Conservation (phyloP, 2,888 invertebrate genomes). For the Drosophila phalerata region DNA sequence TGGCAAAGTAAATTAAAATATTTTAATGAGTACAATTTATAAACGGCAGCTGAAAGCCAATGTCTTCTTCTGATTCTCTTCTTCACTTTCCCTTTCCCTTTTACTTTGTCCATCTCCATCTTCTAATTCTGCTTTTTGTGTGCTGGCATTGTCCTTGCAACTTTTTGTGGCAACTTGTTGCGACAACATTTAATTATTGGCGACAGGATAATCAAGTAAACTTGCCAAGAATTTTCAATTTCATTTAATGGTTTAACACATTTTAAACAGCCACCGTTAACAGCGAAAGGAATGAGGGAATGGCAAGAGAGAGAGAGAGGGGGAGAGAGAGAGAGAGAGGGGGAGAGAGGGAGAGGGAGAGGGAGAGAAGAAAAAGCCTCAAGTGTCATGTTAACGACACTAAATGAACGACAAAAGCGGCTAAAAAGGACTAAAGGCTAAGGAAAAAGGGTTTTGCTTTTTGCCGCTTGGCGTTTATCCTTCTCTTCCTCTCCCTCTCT, state of each 20-base stretch:
- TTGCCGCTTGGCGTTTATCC: conserved; percentile 5
- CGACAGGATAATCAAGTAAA: conserved; percentile 81
- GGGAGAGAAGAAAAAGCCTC: conserved; percentile 60
- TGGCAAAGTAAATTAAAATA: conserved; percentile 80
- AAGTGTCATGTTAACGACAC: conserved; percentile 77
- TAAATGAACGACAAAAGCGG: conserved; percentile 48
- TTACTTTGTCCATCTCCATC: neutral
- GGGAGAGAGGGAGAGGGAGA: neutral
- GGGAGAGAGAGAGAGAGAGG: neutral
- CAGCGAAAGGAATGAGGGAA: neutral
- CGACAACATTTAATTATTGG: conserved; percentile 79
- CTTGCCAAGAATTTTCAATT: conserved; percentile 80
- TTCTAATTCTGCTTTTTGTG: conserved; percentile 16
- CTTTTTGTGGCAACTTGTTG: conserved; percentile 70
- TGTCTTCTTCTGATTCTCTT: neutral
- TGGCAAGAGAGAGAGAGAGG: neutral
- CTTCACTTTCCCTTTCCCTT: too few relatives aligned
- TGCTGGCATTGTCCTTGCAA: conserved; percentile 22
- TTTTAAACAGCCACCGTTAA: conserved; percentile 50
- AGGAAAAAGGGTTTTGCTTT: conserved; percentile 51
- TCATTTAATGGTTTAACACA: conserved; percentile 79
- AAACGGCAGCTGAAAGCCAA: conserved; percentile 7
- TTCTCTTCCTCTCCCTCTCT: neutral
- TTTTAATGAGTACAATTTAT: conserved; percentile 82
- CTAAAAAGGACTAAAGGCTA: conserved; percentile 24